Conservation (phyloP, 2,113 vertebrate species). For the Turnix velox region DNA sequence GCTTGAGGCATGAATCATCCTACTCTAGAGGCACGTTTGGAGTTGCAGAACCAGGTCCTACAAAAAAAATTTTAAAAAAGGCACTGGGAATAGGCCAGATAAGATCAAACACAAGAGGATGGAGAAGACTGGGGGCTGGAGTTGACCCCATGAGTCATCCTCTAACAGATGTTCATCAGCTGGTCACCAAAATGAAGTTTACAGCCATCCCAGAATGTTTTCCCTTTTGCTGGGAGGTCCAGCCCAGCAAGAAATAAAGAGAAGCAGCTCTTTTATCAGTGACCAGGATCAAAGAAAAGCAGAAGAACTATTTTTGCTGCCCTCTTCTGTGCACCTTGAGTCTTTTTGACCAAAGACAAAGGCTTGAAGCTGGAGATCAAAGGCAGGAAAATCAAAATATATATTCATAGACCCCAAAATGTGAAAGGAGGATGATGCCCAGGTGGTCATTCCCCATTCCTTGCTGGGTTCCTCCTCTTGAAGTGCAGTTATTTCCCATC, state of each 20-base stretch:
- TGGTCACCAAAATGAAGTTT: not conserved
- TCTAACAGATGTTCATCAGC: not conserved
- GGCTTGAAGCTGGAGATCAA: not conserved
- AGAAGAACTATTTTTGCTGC: not conserved
- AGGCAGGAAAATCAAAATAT: not conserved
- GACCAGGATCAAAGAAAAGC: not conserved
- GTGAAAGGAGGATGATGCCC: not conserved
- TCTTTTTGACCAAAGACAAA: not conserved
- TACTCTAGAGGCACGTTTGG: not conserved
- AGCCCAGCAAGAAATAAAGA: not conserved
- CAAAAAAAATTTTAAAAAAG: not conserved
- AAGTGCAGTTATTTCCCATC: not conserved
- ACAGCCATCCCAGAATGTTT: not conserved
- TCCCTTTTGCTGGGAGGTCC: not conserved
- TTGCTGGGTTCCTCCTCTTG: not conserved
- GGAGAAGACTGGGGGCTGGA: not conserved
- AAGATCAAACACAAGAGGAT: not conserved
- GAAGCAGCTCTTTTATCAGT: not conserved
- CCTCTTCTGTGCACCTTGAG: not conserved
- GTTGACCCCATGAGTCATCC: not conserved
- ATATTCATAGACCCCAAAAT: not conserved
- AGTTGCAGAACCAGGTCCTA: not conserved
- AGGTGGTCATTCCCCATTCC: not conserved
- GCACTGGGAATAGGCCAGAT: not conserved
- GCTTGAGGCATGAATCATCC: constrained; percentile 8